Evolutionary conservation across 2,113 vertebrate genomes (phyloP), one percentile per base, ranked within the genome.

Genomic region (Silurus glanis): DNA sequence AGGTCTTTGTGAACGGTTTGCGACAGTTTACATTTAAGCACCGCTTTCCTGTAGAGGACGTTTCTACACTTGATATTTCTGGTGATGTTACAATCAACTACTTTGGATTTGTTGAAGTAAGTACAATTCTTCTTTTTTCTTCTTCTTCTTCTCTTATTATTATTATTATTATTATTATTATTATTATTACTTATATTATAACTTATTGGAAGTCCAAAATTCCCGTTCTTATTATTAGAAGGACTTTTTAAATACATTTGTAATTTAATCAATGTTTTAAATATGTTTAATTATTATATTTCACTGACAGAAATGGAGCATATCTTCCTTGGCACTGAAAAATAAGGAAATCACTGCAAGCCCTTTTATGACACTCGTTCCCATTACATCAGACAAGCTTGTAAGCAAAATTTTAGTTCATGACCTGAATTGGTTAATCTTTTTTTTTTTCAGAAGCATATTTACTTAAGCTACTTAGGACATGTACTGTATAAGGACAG

Each of bases 91-190:
- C 5, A 1, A 45, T 85, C 13, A 51, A 67, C 2, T 14, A 56
- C 21, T 21, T 61, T 80, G 84, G 51, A 16, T 25, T 80, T 28
- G 53, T 85, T 79, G 71, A 85, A 37, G 84, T 85, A 67, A 80
- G 51, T 76, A 5, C 2, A 62, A 9, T 8, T 2, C 37, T 37
- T 37, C 2, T 37, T 9, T 23, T 62, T 37, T 37, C 37, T 37
- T 37, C 37, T 37, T 37, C 37, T 37, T 37, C 37, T 37, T 37
- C 37, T 37, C 37, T 37, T 37, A 37, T 37, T 37, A 37, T 37
- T 37, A 37, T 37, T 61, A 61, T 61, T 61, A 21, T 61, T 19
- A 19, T 61, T 61, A 21, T 61, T 61, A 23, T 61, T 61, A 21
- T 62, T 23, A 23, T 23, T 62, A 23, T 62, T 23, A 62, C 23